Percentiles rank a stretch among this genome's conserved stretches.
Conservation (phyloP, 2,113 vertebrate species). For the Gallinago undulata region DNA sequence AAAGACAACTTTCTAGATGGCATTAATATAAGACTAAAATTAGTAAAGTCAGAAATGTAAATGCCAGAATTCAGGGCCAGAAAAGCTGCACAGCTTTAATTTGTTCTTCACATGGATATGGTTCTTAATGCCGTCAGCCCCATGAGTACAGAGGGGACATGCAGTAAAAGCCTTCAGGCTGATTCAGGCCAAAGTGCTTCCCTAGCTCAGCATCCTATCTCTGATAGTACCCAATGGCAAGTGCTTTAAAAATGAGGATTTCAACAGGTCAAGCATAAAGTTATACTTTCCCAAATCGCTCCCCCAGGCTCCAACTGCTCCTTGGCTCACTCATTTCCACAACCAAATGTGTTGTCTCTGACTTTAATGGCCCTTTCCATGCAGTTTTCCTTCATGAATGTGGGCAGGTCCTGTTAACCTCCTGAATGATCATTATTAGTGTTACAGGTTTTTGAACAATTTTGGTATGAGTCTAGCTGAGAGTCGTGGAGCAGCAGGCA, state of each 20-base stretch:
- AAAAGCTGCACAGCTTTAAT: neutral
- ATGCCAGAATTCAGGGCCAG: neutral
- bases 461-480: neutral
- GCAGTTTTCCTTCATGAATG: neutral
- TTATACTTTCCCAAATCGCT: neutral
- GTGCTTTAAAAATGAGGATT: neutral
- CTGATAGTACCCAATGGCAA: neutral
- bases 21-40: neutral
- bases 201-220: neutral
- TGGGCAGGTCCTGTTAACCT: neutral
- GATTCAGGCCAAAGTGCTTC: neutral
- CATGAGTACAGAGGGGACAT: neutral
- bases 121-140: neutral
- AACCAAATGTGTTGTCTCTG: neutral
- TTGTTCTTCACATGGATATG: accelerated
- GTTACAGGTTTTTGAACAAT: neutral
- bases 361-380: neutral
- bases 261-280: neutral
- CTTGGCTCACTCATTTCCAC: neutral
- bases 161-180: neutral
- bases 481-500: neutral
- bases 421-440: neutral
- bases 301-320: neutral
- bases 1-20: neutral
- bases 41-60: neutral